phyloP scores from a whole-genome alignment of 1,140 invertebrate species.

The Goniozus legneri region DNA sequence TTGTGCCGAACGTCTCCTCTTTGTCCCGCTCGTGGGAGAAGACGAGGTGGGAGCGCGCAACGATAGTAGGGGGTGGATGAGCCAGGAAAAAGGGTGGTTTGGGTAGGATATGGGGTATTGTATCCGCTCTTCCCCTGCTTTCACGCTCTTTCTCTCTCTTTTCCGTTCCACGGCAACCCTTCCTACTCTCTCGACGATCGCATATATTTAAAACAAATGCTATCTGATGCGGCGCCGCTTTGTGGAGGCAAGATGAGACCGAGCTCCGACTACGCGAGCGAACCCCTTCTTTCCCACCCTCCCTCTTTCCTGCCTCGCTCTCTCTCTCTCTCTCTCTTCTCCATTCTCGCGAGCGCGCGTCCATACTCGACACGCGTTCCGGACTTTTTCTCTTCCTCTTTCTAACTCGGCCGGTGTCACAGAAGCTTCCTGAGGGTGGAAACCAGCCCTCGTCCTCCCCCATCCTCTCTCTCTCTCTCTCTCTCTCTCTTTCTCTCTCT shows the following conservation, averaged over 20 bases:
- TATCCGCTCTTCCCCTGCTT: slow-evolving; percentile 22
- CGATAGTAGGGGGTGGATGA: slow-evolving; percentile 12
- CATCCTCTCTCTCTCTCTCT: slow-evolving; percentile 10
- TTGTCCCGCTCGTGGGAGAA: too few relatives aligned
- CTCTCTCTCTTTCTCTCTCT: slow-evolving; percentile 1
- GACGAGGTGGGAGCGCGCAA: neutral
- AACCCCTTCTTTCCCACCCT: slow-evolving; percentile 27
- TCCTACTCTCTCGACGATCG: slow-evolving; percentile 25
- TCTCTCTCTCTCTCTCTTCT: slow-evolving; percentile 11
- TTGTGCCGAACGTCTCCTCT: slow-evolving; percentile 4
- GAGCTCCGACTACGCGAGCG: slow-evolving; percentile 20
- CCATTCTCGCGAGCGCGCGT: too few relatives aligned
- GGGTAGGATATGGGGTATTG: slow-evolving; percentile 32
- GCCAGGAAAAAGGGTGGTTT: slow-evolving; percentile 18
- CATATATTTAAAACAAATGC: slow-evolving; percentile 56
- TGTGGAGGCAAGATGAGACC: slow-evolving; percentile 48
- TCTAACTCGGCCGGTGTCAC: too few relatives aligned
- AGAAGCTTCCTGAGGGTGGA: too few relatives aligned
- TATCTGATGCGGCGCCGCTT: slow-evolving; percentile 52
- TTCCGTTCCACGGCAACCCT: slow-evolving; percentile 10
- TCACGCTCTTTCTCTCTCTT: slow-evolving; percentile 12
- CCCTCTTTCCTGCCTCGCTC: slow-evolving; percentile 26
- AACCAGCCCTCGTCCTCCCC: slow-evolving; percentile 14
- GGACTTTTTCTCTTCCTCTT: too few relatives aligned
- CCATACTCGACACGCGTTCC: too few relatives aligned